phyloP scores from a whole-genome alignment of 2,113 vertebrate genomes.

The Gymnobelideus leadbeateri region DNA sequence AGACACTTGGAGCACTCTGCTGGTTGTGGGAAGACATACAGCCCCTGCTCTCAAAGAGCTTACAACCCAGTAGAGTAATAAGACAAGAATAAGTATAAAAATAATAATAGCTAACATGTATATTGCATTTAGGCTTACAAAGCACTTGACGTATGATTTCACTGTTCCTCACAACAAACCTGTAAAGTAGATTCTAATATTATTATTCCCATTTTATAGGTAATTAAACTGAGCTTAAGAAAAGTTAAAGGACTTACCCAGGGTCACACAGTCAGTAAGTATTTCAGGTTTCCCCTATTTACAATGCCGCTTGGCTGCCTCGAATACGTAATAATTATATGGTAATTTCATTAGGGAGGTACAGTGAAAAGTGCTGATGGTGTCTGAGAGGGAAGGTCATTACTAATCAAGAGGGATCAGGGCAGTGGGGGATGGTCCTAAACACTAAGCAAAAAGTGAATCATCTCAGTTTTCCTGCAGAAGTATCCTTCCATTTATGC shows the following conservation, averaged over 20 bases:
- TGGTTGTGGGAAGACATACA: neutral
- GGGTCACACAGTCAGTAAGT: neutral
- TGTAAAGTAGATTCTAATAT: neutral
- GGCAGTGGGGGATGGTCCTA: neutral
- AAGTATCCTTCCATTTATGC: neutral
- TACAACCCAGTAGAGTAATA: neutral
- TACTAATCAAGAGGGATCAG: neutral
- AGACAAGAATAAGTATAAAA: neutral
- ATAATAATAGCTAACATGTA: neutral
- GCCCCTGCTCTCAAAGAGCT: neutral
- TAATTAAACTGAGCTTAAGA: neutral
- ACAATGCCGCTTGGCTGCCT: neutral
- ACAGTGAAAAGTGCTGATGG: neutral
- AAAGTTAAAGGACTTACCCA: neutral
- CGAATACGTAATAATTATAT: neutral
- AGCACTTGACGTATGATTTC: neutral
- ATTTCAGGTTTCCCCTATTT: neutral
- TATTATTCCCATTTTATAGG: neutral
- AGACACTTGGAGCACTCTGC: neutral
- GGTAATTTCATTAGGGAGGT: neutral
- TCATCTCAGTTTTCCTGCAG: neutral
- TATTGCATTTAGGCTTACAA: neutral
- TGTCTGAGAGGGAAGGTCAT: neutral
- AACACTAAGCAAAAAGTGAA: neutral
- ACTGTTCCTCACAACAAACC: neutral